Evolutionary conservation across 2,888 invertebrate species (phyloP).

Genomic region (Zygaena filipendulae): DNA sequence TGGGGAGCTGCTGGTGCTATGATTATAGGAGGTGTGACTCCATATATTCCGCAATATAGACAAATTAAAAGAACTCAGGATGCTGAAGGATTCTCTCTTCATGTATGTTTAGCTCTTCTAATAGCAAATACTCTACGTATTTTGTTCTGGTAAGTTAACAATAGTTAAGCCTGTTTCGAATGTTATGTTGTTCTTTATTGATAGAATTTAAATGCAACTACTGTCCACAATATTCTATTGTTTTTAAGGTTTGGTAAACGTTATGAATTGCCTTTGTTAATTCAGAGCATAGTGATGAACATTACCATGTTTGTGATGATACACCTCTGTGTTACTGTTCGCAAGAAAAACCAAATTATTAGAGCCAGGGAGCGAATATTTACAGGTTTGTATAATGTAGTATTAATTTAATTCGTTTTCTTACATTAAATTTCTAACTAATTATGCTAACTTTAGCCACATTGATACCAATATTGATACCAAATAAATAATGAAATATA

Average conservation of each 20-base stretch:
- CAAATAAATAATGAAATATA: no score
- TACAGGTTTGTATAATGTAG: slow-evolving; percentile 72
- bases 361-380: slow-evolving; percentile 82
- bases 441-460: no score
- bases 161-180: no score
- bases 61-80: slow-evolving; percentile 93
- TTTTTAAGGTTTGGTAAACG: slow-evolving; percentile 95
- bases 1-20: slow-evolving; percentile 89
- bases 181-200: no score
- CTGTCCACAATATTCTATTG: slow-evolving; percentile 9
- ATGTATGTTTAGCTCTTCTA: slow-evolving; percentile 94
- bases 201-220: not conserved
- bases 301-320: slow-evolving; percentile 96
- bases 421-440: no score
- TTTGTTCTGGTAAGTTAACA: slow-evolving; percentile 89
- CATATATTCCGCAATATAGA: slow-evolving; percentile 95
- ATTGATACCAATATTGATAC: no score
- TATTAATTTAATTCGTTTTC: no score
- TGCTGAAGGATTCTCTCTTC: slow-evolving; percentile 96
- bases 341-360: slow-evolving; percentile 82
- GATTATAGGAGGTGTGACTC: slow-evolving; percentile 95
- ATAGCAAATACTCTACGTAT: slow-evolving; percentile 97
- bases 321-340: slow-evolving; percentile 89
- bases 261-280: slow-evolving; percentile 93
- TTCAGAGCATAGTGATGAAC: slow-evolving; percentile 98